Evolutionary conservation across 37 sponge, comb jelly and placozoan species (phyloP), one percentile per base, ranked within the genome.

Genomic region (Hormiphora californensis): DNA sequence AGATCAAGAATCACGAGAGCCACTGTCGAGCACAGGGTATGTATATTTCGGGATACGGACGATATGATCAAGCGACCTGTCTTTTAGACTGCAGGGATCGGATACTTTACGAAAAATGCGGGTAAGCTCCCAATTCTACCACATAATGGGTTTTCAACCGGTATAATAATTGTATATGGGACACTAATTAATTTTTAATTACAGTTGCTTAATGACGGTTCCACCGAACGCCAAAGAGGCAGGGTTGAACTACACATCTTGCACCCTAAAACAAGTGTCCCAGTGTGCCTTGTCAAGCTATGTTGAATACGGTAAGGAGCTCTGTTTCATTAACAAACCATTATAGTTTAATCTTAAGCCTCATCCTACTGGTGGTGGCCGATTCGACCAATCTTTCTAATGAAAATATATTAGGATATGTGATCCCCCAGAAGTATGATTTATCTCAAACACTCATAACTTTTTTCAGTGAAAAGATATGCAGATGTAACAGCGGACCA

Each of bases 51-150:
- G 61, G 61, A 57, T 57, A 57, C n/a, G 61, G 61, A 5, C 7
- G 61, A 57, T 57, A 57, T 15, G 61, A 57, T 15, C 61, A 57
- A 15, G n/a, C 61, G n/a, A 57, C 61, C 61, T 57, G 61, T 57
- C 61, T 57, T 15, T 30, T 57, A 12, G 61, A 57, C 23, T 57
- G 61, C 27, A 57, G 61, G 27, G 61, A 57, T 15, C n/a, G 61
- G 23, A 57, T 57, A 30, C 61, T 57, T 5, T 28, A 57, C 61
- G 27, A 57, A 4, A 57, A 23, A 4, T 57, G 61, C 61, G 61
- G 61, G 61, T 57, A 57, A 57, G 27, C 7, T 28, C 23, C n/a
- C 61, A 28, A 57, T 30, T 57, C n/a, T n/a, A n/a, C n/a, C n/a
- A n/a, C n/a, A n/a, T n/a, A n/a, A n/a, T n/a, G n/a, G n/a, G n/a